Percentiles rank a stretch among this genome's conserved stretches.
These are phyloP conservation scores for Urocynchramus pylzowi DNA, from an alignment of 2,113 vertebrate genomes.

Conservation along the genomic window DNA sequence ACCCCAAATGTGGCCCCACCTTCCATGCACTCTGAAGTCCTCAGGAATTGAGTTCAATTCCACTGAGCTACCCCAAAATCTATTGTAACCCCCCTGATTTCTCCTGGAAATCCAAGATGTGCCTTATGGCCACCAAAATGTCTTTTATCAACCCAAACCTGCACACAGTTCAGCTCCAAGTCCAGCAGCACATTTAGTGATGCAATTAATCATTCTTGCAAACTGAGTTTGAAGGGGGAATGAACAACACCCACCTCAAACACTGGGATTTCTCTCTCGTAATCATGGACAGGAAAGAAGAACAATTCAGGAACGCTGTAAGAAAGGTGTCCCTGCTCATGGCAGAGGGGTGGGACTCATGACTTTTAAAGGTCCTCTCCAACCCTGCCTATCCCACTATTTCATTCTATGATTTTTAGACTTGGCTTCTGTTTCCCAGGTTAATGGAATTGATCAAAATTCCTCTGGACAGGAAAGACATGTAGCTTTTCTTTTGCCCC, in stretches of 20 bases:
- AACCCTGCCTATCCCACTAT: background rate
- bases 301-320: background rate
- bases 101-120: background rate
- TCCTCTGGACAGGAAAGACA: background rate
- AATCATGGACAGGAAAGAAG: background rate
- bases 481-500: background rate
- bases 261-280: background rate
- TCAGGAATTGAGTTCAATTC: fast-evolving
- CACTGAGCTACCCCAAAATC: too few relatives aligned
- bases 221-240: background rate
- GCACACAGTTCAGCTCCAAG: background rate
- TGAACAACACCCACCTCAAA: background rate
- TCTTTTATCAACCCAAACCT: background rate
- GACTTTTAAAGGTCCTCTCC: background rate
- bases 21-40: fast-evolving
- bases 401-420: background rate
- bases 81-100: background rate
- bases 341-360: fast-evolving
- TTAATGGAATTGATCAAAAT: background rate
- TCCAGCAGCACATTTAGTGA: background rate
- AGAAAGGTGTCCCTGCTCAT: background rate
- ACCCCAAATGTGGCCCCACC: background rate
- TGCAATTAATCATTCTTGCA: background rate
- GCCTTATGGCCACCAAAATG: background rate
- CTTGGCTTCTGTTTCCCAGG: background rate